Base-by-base conservation (phyloP, 2,113 vertebrate species). In the Myiopsitta monachus region DNA sequence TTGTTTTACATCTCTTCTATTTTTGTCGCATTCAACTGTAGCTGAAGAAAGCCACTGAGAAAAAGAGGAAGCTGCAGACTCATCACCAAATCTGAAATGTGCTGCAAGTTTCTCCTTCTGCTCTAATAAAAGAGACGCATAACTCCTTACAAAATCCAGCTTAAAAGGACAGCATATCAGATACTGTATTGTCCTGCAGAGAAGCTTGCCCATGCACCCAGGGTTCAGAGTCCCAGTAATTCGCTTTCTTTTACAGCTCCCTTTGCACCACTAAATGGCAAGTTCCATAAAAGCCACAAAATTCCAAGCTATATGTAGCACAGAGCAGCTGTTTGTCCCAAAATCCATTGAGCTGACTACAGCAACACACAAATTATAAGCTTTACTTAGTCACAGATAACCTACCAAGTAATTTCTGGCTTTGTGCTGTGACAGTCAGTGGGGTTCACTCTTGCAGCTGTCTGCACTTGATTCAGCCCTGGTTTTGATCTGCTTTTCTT, bases 341-440 rank as follows among this genome's bases (percentile, higher is more conserved):
- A 98, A 96, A 98, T 97, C 98, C 95, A 90, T 69, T 70, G 83
- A 96, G 97, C 97, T 98, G 98, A 98, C 98, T 98, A 76, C 96
- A 98, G 97, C 96, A 98, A 97, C 26, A 97, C 96, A 97, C 97
- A 98, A 98, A 98, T 98, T 98, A 98, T 96, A 98, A 98, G 96
- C 84, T 98, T 97, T 96, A 97, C 97, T 96, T 97, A 98, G 97
- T 90, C 81, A 68, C 94, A 97, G 91, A 97, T 94, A 97, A 88
- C 55, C 70, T 97, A 97, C 96, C 85, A 83, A 91, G 94, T 94
- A 41, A 97, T 98, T 98, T 98, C 54, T 98, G 97, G 89, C 97
- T 98, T 98, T 96, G 83, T 97, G 89, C 94, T 97, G 88, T 94
- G 96, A 86, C 68, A 89, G 88, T 36, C 75, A 96, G 69, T 75